Evolutionary conservation across 2,888 invertebrate species (phyloP), one percentile per base, ranked within the genome.

Genomic region (Aspidapion aeneum): DNA sequence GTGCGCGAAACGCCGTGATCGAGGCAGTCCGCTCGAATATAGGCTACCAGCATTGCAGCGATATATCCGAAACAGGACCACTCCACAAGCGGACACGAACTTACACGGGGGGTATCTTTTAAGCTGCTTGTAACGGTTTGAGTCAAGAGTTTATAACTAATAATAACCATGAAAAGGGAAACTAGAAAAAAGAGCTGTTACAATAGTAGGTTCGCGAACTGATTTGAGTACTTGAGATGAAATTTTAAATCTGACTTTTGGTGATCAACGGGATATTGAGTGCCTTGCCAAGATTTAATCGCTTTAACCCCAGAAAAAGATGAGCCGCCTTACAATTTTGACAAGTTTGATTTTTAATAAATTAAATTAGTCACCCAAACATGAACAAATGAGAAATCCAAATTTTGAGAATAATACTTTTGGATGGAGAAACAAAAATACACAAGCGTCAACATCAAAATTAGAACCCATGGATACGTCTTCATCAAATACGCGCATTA

Each of bases 191-290:
- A 57, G 57, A 58, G 62, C 58, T 51, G 49, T 51, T 58, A 57
- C 22, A n/a, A 3, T 61, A 20, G 57, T 61, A 21, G 62, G 62
- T 60, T 62, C 62, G 18, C 57, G 58, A 21, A 61, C 55, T 1
- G 60, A 60, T 60, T 52, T 35, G 19, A 2, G 7, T n/a, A n/a
- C n/a, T n/a, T n/a, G n/a, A n/a, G n/a, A n/a, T n/a, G 56, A 61
- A 12, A 51, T 22, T 1, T 58, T 61, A 58, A 3, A 49, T n/a
- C 20, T 61, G n/a, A 61, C 35, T 57, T 61, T 61, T 35, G 62
- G 58, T 17, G 62, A 62, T 54, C 58, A 58, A 58, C 49, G 58
- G 16, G 58, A 59, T 62, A 21, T 61, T 61, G 51, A 61, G 50
- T 57, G 58, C 22, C 21, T 62, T 12, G 21, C 5, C 62, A 51